Evolutionary conservation across 2,113 vertebrate species (phyloP).

Genomic region (Nothocercus julius): DNA sequence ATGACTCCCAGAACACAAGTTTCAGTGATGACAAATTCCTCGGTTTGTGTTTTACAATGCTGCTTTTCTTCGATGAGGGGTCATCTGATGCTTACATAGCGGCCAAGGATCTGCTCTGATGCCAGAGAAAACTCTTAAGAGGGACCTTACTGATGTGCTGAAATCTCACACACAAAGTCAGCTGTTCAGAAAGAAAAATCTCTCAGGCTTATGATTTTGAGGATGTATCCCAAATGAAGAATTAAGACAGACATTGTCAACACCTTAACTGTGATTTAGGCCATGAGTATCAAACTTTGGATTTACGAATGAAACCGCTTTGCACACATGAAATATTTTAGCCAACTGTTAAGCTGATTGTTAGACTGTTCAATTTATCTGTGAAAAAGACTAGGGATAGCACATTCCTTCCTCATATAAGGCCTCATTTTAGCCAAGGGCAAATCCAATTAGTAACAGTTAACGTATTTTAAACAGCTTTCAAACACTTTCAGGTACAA

Average conservation of each 20-base stretch:
- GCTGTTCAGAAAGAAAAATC: background rate
- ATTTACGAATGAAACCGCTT: slow-evolving; percentile 43
- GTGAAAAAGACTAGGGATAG: background rate
- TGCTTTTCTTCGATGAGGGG: background rate
- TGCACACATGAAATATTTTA: background rate
- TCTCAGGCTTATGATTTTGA: background rate
- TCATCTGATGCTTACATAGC: background rate
- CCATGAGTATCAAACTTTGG: background rate
- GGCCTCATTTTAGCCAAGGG: slow-evolving; percentile 24
- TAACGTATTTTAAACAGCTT: background rate
- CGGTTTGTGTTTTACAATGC: background rate
- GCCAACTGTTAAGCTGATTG: background rate
- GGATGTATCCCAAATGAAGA: background rate
- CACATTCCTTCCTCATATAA: background rate
- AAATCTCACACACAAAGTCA: background rate
- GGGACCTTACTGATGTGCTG: background rate
- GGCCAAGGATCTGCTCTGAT: background rate
- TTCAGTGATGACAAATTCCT: background rate
- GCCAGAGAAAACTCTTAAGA: background rate
- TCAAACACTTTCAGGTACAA: background rate
- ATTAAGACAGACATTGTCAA: background rate
- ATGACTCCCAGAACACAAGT: slow-evolving; percentile 2
- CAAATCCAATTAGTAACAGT: slow-evolving; percentile 26
- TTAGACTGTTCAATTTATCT: background rate
- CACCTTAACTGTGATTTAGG: background rate